phyloP scores from a whole-genome alignment of 1,140 invertebrate genomes.

The Ridgeia piscesae region DNA sequence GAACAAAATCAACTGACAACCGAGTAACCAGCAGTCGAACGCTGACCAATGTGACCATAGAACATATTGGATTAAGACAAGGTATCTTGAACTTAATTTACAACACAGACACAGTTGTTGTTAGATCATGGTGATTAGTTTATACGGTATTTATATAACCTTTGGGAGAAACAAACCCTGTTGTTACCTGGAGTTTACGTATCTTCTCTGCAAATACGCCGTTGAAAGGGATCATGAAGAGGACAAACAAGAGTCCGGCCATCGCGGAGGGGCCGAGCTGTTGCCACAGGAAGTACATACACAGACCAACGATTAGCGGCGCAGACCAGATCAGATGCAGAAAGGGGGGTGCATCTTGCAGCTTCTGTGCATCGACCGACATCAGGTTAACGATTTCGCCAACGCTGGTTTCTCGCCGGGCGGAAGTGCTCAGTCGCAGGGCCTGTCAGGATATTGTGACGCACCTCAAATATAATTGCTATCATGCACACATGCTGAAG shows the following conservation, averaged over 20 bases:
- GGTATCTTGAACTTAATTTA: no score
- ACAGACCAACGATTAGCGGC: slow-evolving; percentile 81
- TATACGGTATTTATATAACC: no score
- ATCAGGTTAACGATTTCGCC: slow-evolving; percentile 64
- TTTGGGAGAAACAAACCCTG: no score
- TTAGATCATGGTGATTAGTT: no score
- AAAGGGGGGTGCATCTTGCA: slow-evolving; percentile 61
- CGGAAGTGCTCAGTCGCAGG: slow-evolving; percentile 8
- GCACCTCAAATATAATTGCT: no score
- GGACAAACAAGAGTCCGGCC: slow-evolving; percentile 39
- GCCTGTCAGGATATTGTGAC: neutral
- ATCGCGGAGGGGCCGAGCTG: slow-evolving; percentile 58
- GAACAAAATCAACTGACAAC: no score
- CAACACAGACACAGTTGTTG: no score
- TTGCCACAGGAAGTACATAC: slow-evolving; percentile 84
- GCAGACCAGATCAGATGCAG: slow-evolving; percentile 94
- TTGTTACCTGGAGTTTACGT: slow-evolving; percentile 28
- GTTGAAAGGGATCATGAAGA: slow-evolving; percentile 21
- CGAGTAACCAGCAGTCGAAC: no score
- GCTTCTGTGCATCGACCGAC: slow-evolving; percentile 58
- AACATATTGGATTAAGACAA: no score
- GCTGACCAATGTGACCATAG: no score
- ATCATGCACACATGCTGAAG: no score
- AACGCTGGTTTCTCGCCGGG: neutral
- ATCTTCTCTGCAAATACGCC: slow-evolving; percentile 23